Evolutionary conservation across 2,888 invertebrate species (phyloP), one percentile per base, ranked within the genome.

Genomic region (Lordiphosa andalusiaca): DNA sequence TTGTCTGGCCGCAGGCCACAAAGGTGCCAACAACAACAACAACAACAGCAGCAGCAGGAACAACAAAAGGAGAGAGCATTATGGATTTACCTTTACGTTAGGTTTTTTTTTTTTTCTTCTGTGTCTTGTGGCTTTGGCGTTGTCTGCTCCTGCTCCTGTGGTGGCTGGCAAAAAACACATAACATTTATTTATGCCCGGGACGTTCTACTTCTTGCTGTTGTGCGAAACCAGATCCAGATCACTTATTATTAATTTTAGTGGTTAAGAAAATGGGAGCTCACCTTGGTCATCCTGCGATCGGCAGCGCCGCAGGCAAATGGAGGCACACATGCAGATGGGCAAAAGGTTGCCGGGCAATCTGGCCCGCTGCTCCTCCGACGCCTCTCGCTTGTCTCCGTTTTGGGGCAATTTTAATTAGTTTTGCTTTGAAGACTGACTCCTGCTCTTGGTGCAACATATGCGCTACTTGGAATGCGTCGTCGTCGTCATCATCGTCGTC

Each of bases 181-280:
- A 83, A 83, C 84, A 80, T 80, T 80, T 80, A 80, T 80, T 80
- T 80, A 80, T 83, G 80, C 84, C 56, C 51, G 44, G 63, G 63
- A 68, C 71, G 67, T 71, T 69, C 41, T 47, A 53, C 39, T 42
- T 62, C 57, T 54, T 57, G 59, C 39, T 49, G 65, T 52, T 66
- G 40, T 48, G 75, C 76, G 86, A 80, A 87, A 86, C 82, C 80
- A 86, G 86, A 87, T 87, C 82, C 80, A 86, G 86, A 87, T 87
- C 87, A 85, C 85, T 87, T 87, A 85, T 87, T 87, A 87, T 87
- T 87, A 87, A 87, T 87, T 87, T 87, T 87, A 86, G 87, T 87
- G 86, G 86, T 86, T 86, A 80, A 81, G 72, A 74, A 85, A 84
- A 83, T 78, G 82, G 72, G 73, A 75, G 78, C 81, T 66, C 66